These are phyloP conservation scores for Acipenser ruthenus DNA, from an alignment of 2,797 vertebrate genomes.

Conservation along the genomic window DNA sequence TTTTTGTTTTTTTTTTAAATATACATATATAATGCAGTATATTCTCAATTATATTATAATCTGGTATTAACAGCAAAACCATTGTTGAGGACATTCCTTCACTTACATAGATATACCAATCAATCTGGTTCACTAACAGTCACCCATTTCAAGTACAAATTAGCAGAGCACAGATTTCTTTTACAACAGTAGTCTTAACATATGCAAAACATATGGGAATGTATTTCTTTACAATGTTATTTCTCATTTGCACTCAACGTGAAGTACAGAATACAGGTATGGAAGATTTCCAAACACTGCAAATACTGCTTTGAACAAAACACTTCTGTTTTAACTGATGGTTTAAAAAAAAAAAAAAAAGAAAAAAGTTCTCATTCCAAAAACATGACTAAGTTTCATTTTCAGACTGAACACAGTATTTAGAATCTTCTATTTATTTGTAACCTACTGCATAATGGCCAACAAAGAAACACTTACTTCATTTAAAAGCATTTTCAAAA, in stretches of 20 bases:
- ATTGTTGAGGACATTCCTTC: slow-evolving; percentile 12
- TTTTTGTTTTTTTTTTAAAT: not conserved
- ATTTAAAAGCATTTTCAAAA: slow-evolving; percentile 30
- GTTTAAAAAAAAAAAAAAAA: too few species aligned
- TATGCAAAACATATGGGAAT: too few species aligned
- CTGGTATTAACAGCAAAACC: slow-evolving; percentile 8
- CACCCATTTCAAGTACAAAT: not conserved
- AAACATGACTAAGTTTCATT: slow-evolving; percentile 12
- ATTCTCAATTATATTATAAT: slow-evolving; percentile 4
- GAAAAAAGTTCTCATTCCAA: slow-evolving; percentile 5
- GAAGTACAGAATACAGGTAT: too few species aligned
- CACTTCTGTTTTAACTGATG: not conserved
- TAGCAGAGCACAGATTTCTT: slow-evolving; percentile 8
- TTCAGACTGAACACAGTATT: slow-evolving; percentile 8
- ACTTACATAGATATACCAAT: slow-evolving; percentile 8
- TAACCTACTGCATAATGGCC: not conserved
- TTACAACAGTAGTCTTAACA: not conserved
- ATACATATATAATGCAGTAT: slow-evolving; percentile 8
- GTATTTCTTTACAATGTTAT: too few species aligned
- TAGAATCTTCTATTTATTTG: too few species aligned
- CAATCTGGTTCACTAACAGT: slow-evolving; percentile 10
- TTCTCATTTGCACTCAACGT: too few species aligned
- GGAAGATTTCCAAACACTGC: not conserved
- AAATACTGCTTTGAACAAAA: slow-evolving; percentile 14
- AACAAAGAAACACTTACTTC: slow-evolving; percentile 30